Base-by-base conservation (phyloP, 2,797 vertebrate genomes). In the Hapalemur alaotrensis region DNA sequence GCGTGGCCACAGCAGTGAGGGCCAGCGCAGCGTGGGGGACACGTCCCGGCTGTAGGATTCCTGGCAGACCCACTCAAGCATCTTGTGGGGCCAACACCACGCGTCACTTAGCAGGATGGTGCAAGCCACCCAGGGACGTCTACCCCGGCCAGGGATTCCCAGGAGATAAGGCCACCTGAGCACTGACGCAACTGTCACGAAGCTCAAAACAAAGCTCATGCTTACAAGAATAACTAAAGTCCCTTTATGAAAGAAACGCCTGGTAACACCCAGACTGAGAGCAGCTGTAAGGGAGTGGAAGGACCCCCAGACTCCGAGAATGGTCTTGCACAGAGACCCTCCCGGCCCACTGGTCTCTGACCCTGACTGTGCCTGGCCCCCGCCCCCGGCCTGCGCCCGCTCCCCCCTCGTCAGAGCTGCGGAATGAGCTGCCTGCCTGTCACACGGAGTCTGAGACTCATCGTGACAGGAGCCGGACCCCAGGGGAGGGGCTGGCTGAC, bases 11-110 rank as follows among this genome's bases (percentile, higher is more conserved):
- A 30, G 4, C 4, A 9, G n/a, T 20, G n/a, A 67, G n/a, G 76
- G 2, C 4, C 13, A 4, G 50, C 2, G 22, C n/a, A 14, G 2
- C 7, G 4, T 25, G 0, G 1, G 6, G n/a, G n/a, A 78, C 13
- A 0, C 12, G 7, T 54, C 1, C 12, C 9, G 7, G 2, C 50
- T 54, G 7, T 54, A 23, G 1, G 22, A 9, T 7, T 35, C 12
- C 9, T 54, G 76, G 35, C 20, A 35, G 22, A 6, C 18, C 73
- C 32, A 10, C 65, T 22, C 18, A 2, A 67, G n/a, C 65, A 1
- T n/a, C 63, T 17, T 1, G 6, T 15, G 3, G 32, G 9, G 32
- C 63, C 7, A 18, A 67, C n/a, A 11, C 4, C 72, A 9, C 4
- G 14, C 38, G 50, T 25, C 22, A 54, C n/a, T 10, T 54, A 38